Evolutionary conservation across 2,888 invertebrate genomes (phyloP), one percentile per base, ranked within the genome.

Genomic region (Cancer borealis): DNA sequence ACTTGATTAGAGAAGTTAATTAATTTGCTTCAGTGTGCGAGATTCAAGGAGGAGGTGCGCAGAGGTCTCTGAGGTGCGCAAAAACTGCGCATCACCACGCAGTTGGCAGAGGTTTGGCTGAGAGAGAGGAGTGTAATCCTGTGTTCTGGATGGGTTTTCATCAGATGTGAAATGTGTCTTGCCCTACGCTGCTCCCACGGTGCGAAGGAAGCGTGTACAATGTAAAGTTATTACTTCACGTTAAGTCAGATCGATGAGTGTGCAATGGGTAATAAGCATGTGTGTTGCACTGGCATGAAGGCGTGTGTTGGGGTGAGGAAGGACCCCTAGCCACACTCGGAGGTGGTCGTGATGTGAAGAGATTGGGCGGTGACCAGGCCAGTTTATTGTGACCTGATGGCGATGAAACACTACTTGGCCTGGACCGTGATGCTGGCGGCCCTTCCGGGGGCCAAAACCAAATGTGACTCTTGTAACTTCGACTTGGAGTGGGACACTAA

Each of bases 341-440:
- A 84, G 17, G 84, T 84, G 84, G 30, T 84, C n/a, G 84, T 30
- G 39, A 84, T 84, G 84, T 84, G 84, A 84, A 84, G 39, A 30
- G 39, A 17, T 39, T 39, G 84, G 39, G 30, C 39, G 39, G 39
- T 30, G 30, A 39, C 39, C 84, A 84, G 39, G 84, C 39, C 84
- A 39, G 84, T 30, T 39, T 39, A 84, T 84, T 39, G 84, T 84
- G 30, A 30, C 84, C 84, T 39, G 30, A 84, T 84, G 84, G 84
- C 84, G 84, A 3, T 39, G 84, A 84, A 39, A 30, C 84, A 39
- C 84, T 84, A 84, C 39, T 39, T 84, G 84, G 84, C 39, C 84
- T 84, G 84, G 84, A 84, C 84, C 14, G 84, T 84, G 39, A 39
- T 84, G 84, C 84, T 84, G 39, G 84, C 39, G 39, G 84, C 84